These are phyloP conservation scores for Megaceryle torquata DNA, from an alignment of 2,113 vertebrate species.

Conservation along the genomic window DNA sequence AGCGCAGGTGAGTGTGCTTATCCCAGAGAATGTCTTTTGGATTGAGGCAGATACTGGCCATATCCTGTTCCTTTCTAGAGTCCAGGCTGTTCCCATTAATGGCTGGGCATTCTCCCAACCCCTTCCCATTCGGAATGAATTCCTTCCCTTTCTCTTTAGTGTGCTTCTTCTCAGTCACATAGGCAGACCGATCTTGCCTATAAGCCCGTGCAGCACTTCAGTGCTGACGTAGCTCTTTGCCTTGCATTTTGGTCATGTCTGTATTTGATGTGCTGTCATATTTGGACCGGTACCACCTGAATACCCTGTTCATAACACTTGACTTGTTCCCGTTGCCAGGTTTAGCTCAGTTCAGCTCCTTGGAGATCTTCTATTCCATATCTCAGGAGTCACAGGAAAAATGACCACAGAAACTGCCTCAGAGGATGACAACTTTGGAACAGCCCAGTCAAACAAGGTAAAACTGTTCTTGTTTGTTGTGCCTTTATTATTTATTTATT, in stretches of 20 bases:
- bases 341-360: constrained; percentile 99
- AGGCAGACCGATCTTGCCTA: not conserved
- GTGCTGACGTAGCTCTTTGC: not conserved
- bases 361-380: constrained; percentile 96
- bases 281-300: not conserved
- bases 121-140: not conserved
- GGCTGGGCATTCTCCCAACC: not conserved
- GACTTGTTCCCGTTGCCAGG: constrained; percentile 66
- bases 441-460: constrained; percentile 95
- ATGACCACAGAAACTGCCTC: constrained; percentile 99
- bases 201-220: not conserved
- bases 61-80: not conserved
- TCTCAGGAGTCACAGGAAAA: constrained; percentile 97
- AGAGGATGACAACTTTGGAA: constrained; percentile 98
- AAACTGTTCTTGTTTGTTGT: not conserved
- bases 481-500: not conserved
- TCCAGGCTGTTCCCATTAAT: not conserved
- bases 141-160: not conserved
- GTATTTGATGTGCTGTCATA: fast-evolving
- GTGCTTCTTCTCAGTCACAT: not conserved
- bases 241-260: not conserved
- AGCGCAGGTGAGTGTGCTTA: not conserved
- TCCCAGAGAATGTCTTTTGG: not conserved
- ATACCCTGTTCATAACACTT: not conserved
- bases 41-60: not conserved